phyloP scores from a whole-genome alignment of 2,113 vertebrate species.

The Periophthalmodon schlosseri region DNA sequence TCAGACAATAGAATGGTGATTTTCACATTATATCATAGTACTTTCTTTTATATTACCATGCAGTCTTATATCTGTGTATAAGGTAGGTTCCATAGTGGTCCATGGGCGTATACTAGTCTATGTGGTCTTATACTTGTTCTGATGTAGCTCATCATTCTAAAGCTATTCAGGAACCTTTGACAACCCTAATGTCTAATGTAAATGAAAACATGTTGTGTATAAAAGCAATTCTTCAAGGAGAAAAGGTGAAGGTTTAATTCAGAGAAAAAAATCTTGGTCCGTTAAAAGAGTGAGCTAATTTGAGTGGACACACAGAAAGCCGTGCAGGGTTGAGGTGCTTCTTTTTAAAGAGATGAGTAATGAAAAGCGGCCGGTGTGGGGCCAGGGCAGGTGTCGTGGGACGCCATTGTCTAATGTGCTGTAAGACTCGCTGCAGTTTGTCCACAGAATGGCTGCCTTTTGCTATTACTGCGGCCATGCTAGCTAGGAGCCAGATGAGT shows the following conservation, averaged over 20 bases:
- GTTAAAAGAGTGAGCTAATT: not conserved
- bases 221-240: not conserved
- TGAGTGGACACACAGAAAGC: not conserved
- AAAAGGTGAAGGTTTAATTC: not conserved
- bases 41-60: no score
- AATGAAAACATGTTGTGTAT: not conserved
- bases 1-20: no score
- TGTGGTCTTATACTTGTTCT: no score
- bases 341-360: slow-evolving; percentile 14
- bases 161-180: no score
- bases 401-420: slow-evolving; percentile 41
- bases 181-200: not conserved
- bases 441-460: slow-evolving; percentile 35
- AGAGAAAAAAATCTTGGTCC: not conserved
- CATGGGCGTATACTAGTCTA: no score
- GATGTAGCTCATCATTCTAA: no score
- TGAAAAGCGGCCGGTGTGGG: slow-evolving; percentile 16
- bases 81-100: no score
- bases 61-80: no score
- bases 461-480: slow-evolving; percentile 36
- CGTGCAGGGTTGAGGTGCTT: not conserved
- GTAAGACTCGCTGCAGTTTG: slow-evolving; percentile 24
- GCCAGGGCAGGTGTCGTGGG: slow-evolving; percentile 15
- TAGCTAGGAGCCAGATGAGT: slow-evolving; percentile 54
- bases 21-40: no score